A percentile compares a stretch with the other conserved stretches of the same genome.
These are phyloP conservation scores for Timandra comae DNA, from an alignment of 2,888 invertebrate genomes.

Conservation along the genomic window DNA sequence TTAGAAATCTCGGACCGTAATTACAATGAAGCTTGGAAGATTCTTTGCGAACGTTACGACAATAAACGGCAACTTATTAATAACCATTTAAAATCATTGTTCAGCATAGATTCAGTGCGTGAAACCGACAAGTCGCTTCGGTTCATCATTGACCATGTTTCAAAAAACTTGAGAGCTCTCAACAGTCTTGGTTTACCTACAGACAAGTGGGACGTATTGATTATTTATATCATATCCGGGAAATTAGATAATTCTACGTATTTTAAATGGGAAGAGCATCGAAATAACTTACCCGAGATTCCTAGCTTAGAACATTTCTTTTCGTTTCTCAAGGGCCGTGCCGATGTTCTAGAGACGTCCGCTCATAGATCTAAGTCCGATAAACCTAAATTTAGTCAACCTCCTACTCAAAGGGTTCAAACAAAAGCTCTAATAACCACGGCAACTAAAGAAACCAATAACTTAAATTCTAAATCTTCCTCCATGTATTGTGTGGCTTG, in stretches of 20 bases:
- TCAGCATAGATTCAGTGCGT: neutral
- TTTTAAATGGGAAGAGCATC: neutral
- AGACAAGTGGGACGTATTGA: slow-evolving; percentile 18
- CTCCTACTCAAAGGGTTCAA: neutral
- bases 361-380: neutral
- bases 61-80: slow-evolving; percentile 12
- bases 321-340: neutral
- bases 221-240: slow-evolving; percentile 18
- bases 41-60: slow-evolving; percentile 18
- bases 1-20: slow-evolving; percentile 18
- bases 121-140: slow-evolving; percentile 17
- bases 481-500: slow-evolving; percentile 1
- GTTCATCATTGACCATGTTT: slow-evolving; percentile 20
- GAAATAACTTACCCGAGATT: neutral
- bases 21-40: slow-evolving; percentile 21
- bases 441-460: neutral
- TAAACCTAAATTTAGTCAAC: neutral
- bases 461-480: neutral
- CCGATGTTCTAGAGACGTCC: slow-evolving; percentile 1
- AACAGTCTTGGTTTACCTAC: slow-evolving; percentile 19
- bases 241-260: slow-evolving; percentile 13
- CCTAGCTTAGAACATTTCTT: neutral
- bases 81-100: neutral
- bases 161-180: slow-evolving; percentile 23
- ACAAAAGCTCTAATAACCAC: slow-evolving; percentile 1